Evolutionary conservation across 1,140 invertebrate species (phyloP), one percentile per base, ranked within the genome.

Genomic region (Drosophila tsacasi): DNA sequence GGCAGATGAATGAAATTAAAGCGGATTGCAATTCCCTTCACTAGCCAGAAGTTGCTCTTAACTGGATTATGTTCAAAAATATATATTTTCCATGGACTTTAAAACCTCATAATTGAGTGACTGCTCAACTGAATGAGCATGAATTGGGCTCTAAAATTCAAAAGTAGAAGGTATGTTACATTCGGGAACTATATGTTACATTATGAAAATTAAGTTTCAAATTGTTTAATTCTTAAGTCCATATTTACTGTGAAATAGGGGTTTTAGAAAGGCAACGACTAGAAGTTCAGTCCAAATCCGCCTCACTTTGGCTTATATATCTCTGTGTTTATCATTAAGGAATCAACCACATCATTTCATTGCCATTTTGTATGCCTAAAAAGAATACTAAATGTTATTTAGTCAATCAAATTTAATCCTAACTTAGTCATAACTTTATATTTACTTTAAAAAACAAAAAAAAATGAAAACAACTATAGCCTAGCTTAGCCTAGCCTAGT

Each of bases 401-500:
- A 50, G 5, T 30, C 5, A 50, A 30, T 2, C 19, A 49, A 49
- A 27, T 39, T 21, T 25, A 69, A 19, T 12, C 42, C 19, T 71
- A 39, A 65, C 42, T 54, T 69, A 69, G 61, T 35, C n/a, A 19
- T 71, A 68, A 52, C 25, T 54, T 74, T 73, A 61, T 23, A 8
- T 68, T 47, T 35, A 32, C 13, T 40, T n/a, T n/a, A n/a, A n/a
- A 17, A 62, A 42, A 21, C 25, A 25, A 52, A 42, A 5, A 25
- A 1, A 9, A 5, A 19, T 0, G 23, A 46, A n/a, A 23, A 46
- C 23, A 17, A 25, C 7, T n/a, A n/a, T 62, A 75, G 69, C 68
- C 32, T 76, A 76, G 69, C 73, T 37, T 76, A 76, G 67, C 67
- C 39, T 75, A 75, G 73, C 73, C 30, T 76, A 76, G 49, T 64